Conservation (phyloP, 2,797 vertebrate species). For the Sebastes vulpes region DNA sequence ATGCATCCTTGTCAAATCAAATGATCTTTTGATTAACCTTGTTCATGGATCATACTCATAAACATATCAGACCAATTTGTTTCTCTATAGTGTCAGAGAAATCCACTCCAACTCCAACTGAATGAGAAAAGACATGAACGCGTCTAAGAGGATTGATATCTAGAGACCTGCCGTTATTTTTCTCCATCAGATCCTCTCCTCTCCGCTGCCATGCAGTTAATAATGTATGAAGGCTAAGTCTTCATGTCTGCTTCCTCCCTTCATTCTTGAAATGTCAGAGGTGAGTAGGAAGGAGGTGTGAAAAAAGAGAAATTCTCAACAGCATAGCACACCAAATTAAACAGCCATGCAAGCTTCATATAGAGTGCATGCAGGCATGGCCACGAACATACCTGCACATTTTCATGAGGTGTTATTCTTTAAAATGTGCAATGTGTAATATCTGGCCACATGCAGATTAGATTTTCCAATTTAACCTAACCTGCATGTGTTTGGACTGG, state of each 20-base stretch:
- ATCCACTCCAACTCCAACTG: conserved; percentile 1
- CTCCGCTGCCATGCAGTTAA: conserved; percentile 55
- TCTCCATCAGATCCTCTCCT: conserved; percentile 16
- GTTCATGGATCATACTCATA: background rate
- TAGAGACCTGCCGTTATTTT: conserved; percentile 17
- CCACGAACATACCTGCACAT: background rate
- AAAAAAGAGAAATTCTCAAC: conserved; percentile 14
- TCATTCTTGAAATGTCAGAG: conserved; percentile 75
- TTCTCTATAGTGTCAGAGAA: background rate
- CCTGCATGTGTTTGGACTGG: background rate
- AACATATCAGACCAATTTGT: background rate
- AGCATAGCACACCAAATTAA: conserved; percentile 22
- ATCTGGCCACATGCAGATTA: background rate
- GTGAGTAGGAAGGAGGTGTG: conserved; percentile 55
- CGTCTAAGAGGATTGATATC: background rate
- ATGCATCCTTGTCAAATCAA: background rate
- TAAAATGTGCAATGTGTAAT: background rate
- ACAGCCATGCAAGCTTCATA: background rate
- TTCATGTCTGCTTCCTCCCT: conserved; percentile 57
- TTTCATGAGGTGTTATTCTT: background rate
- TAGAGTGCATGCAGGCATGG: background rate
- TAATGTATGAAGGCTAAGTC: conserved; percentile 76
- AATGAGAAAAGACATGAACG: conserved; percentile 27
- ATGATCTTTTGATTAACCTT: background rate
- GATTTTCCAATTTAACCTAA: background rate